Percentiles rank a stretch among this genome's conserved stretches.
These are phyloP conservation scores for Spilarctia lutea DNA, from an alignment of 2,888 invertebrate genomes.

Conservation along the genomic window DNA sequence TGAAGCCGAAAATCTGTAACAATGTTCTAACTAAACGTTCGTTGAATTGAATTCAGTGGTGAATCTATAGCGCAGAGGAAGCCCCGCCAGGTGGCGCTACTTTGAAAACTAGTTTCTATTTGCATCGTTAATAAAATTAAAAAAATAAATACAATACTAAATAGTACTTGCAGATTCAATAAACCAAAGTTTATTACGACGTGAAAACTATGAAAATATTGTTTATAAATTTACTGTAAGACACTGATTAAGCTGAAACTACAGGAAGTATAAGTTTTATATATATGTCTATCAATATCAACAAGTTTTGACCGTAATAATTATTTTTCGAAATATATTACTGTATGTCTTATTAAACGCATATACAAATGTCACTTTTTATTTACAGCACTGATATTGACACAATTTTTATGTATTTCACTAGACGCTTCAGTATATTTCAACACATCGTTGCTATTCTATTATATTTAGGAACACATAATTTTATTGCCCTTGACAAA, in stretches of 20 bases:
- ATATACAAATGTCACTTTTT: neutral
- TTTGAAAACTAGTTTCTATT: neutral
- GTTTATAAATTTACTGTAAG: neutral
- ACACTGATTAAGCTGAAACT: neutral
- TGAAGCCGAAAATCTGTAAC: constrained; percentile 14
- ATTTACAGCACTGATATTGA: neutral
- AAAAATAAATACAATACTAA: neutral
- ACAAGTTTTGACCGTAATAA: neutral
- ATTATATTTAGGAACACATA: constrained; percentile 19
- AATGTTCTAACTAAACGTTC: neutral
- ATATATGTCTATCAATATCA: neutral
- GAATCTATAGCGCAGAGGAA: neutral
- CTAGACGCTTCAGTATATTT: neutral
- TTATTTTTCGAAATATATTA: neutral
- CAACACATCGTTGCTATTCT: neutral
- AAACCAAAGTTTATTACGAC: neutral
- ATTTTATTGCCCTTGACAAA: constrained; percentile 31
- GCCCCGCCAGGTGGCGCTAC: neutral
- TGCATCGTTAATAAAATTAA: neutral
- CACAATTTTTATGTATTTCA: neutral
- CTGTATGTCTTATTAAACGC: neutral
- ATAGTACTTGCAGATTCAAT: neutral
- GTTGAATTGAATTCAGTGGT: neutral
- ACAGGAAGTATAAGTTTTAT: neutral
- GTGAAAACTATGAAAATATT: neutral